phyloP scores from a whole-genome alignment of 2,888 invertebrate genomes.

The Rhodophaea formosa region DNA sequence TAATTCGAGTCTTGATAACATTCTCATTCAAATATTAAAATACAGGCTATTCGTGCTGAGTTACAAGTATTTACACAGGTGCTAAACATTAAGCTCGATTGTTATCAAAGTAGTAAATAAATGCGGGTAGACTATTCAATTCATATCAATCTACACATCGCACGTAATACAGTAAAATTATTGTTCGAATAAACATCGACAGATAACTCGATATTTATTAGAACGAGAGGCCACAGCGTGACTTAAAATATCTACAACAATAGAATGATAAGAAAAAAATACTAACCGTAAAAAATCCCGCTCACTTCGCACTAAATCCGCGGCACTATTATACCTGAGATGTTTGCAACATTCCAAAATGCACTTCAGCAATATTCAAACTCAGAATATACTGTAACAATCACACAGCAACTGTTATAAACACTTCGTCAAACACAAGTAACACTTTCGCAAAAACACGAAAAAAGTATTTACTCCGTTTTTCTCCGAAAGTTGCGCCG shows the following conservation, averaged over 20 bases:
- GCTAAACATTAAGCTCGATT: constrained; percentile 17
- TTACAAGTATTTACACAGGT: constrained; percentile 15
- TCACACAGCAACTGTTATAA: constrained; percentile 41
- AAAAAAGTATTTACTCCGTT: constrained; percentile 55
- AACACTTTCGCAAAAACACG: constrained; percentile 51
- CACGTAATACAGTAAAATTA: neutral
- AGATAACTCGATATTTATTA: constrained; percentile 34
- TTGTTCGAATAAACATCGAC: constrained; percentile 17
- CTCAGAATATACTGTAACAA: constrained; percentile 31
- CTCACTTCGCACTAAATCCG: constrained; percentile 47
- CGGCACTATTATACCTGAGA: constrained; percentile 40
- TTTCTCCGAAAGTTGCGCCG: constrained; percentile 72
- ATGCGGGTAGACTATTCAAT: constrained; percentile 20
- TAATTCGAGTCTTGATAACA: no score
- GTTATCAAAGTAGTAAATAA: constrained; percentile 27
- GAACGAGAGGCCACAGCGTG: constrained; percentile 41
- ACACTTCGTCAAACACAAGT: constrained; percentile 46
- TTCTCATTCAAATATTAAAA: no score
- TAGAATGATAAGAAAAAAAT: constrained; percentile 55
- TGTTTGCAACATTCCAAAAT: constrained; percentile 69
- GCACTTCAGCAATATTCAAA: constrained; percentile 34
- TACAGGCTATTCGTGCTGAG: neutral
- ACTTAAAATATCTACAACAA: constrained; percentile 35
- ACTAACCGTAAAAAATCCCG: constrained; percentile 58
- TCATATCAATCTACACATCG: constrained; percentile 31